Base-by-base conservation (phyloP, 2,888 invertebrate species). In the Chymomyza fuscimana region DNA sequence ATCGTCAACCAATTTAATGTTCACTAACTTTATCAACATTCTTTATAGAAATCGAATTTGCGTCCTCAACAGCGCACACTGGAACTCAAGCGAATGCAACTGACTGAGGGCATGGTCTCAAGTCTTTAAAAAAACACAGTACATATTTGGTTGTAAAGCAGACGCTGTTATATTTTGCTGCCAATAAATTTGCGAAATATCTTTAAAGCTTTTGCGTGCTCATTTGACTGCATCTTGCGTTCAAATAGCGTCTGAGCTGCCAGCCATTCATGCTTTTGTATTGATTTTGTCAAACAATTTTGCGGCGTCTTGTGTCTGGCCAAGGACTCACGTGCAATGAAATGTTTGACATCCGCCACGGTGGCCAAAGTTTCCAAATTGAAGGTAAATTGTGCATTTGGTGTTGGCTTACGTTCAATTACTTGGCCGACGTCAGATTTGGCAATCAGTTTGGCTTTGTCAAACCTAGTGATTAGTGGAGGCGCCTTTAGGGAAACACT, bases 181-280 rank as follows among this genome's bases (percentile, higher is more conserved):
- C 79, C 71, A 74, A 91, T 84, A 86, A 89, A 90, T 72, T 88
- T 90, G 19, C 83, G 86, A 83, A 91, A 91, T 65, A 90, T 76
- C 46, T 77, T 88, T 2, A 90, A 70, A 4, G 91, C 90, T 62
- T 90, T 89, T 16, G 79, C 77, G 2, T 76, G 70, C 22, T 91
- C 87, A 46, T 81, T 86, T 7, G 78, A 64, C 65, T 81, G 73
- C 4, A 90, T 29, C 76, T 89, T 90, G 15, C 87, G 81, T 29
- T 88, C 82, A 15, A 91, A 88, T 1, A 89, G 69, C 40, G 88
- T 89, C 22, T 86, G 88, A 0, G 90, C 89, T 0, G 83, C 88
- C 1, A 79, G 63, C 92, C 92, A 91, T 63, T 90, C 90, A 46
- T 90, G 86, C 29, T 86, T 82, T 16, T 86, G 69, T 29, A 92